phyloP scores from a whole-genome alignment of 2,888 invertebrate species.

The Rhamnusium bicolor region DNA sequence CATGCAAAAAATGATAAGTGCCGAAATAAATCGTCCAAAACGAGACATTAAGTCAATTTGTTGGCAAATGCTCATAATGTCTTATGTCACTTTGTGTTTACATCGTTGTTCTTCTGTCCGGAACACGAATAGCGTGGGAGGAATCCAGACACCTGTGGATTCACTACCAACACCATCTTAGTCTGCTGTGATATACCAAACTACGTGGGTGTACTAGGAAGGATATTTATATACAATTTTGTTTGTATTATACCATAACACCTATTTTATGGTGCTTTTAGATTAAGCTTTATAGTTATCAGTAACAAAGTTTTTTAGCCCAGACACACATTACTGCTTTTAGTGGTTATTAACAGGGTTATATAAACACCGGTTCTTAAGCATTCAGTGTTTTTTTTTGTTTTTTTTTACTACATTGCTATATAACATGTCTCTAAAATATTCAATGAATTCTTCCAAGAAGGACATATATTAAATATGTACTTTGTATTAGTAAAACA shows the following conservation, averaged over 20 bases:
- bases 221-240: constrained; percentile 28
- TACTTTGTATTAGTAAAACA: too few relatives aligned
- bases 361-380: too few relatives aligned
- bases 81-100: constrained; percentile 61
- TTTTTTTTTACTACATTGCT: too few relatives aligned
- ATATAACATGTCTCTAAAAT: too few relatives aligned
- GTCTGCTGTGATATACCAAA: constrained; percentile 41
- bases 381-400: too few relatives aligned
- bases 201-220: constrained; percentile 42
- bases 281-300: not conserved
- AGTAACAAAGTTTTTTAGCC: constrained; percentile 1
- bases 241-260: constrained; percentile 8
- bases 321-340: not conserved
- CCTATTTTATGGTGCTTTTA: not conserved
- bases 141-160: constrained; percentile 61
- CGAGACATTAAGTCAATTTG: constrained; percentile 58
- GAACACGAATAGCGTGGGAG: constrained; percentile 57
- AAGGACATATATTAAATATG: too few relatives aligned
- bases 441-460: too few relatives aligned
- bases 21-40: constrained; percentile 57
- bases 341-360: not conserved
- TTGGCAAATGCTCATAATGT: constrained; percentile 61
- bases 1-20: constrained; percentile 56
- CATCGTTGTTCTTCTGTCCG: constrained; percentile 61
- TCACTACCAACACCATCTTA: constrained; percentile 52